Base-by-base conservation (phyloP, 2,888 invertebrate genomes). In the Philereme transversata region DNA sequence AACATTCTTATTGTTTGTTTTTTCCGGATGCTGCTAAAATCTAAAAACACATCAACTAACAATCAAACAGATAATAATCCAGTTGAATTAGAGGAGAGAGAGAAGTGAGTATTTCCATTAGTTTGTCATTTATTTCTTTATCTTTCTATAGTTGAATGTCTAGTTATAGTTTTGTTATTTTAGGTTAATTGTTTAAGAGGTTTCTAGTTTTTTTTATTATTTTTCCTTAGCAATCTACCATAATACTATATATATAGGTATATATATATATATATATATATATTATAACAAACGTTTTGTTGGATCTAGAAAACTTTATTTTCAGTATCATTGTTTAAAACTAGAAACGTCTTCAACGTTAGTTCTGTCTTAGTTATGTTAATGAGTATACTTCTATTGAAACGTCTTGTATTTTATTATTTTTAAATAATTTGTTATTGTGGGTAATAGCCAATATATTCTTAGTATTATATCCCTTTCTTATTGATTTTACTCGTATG, bases 61-160 rank as follows among this genome's bases (percentile, higher is more conserved):
- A 76, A 76, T 77, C 74, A 76, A 72, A 71, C 94, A 96, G 96
- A 96, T 93, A 96, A 95, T 94, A 96, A 94, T 89, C 95, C 95
- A 72, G 95, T 96, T 90, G 95, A 96, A 85, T 93, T 96, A 94
- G 96, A 96, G 89, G 96, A 96, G 90, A 94, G 96, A 83, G 96
- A 96, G 92, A 96, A 96, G 96, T 96, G 95, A 96, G 96, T 65
- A 67, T 52, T 54, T 7, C 50, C 46, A 62, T 57, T 50, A 5
- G 9, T 59, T 56, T 55, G 8, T 40, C 44, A 35, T 60, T 56
- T 54, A n/a, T 52, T 62, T 59, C 53, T 51, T 58, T 38, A 51
- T 45, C 53, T 50, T 56, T 56, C 49, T 57, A 50, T 68, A 64
- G 65, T 51, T 63, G 53, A 64, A 64, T 53, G 55, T 56, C 36